These are phyloP conservation scores for Drosophila picticornis DNA, from an alignment of 2,888 invertebrate genomes.

Conservation along the genomic window DNA sequence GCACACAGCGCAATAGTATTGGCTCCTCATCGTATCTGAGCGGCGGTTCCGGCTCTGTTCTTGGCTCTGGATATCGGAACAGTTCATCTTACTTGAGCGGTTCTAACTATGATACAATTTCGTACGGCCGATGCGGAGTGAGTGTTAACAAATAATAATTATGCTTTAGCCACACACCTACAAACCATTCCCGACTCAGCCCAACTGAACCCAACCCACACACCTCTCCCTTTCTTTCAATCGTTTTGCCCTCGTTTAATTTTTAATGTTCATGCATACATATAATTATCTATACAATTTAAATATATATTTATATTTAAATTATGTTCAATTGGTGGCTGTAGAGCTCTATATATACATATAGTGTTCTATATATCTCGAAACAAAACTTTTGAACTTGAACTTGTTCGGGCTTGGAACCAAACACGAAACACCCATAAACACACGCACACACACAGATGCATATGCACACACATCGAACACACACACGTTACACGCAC, in stretches of 20 bases:
- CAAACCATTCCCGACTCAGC: not conserved
- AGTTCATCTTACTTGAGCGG: constrained; percentile 78
- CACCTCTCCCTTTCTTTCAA: not conserved
- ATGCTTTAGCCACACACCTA: constrained; percentile 47
- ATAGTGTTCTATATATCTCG: constrained; percentile 17
- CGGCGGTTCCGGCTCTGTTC: constrained; percentile 68
- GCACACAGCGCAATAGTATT: constrained; percentile 67
- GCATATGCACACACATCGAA: too few species aligned
- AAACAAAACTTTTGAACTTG: constrained; percentile 25
- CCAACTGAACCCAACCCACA: not conserved
- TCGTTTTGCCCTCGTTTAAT: constrained; percentile 13
- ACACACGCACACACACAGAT: too few species aligned
- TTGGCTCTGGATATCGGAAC: constrained; percentile 80
- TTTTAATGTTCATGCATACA: constrained; percentile 46
- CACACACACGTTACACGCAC: constrained; percentile 3
- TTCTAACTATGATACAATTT: constrained; percentile 84
- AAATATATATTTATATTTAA: constrained; percentile 17
- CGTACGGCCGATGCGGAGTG: constrained; percentile 85
- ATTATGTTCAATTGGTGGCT: constrained; percentile 28
- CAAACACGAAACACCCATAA: constrained; percentile 9
- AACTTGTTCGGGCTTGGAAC: constrained; percentile 31
- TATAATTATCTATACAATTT: constrained; percentile 12
- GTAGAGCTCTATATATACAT: constrained; percentile 19
- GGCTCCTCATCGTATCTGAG: constrained; percentile 69
- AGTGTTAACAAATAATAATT: constrained; percentile 63